Percentiles rank a stretch among this genome's conserved stretches.
Evolutionary conservation across 2,797 vertebrate species (phyloP).

Genomic region (Pteronotus mesoamericanus): DNA sequence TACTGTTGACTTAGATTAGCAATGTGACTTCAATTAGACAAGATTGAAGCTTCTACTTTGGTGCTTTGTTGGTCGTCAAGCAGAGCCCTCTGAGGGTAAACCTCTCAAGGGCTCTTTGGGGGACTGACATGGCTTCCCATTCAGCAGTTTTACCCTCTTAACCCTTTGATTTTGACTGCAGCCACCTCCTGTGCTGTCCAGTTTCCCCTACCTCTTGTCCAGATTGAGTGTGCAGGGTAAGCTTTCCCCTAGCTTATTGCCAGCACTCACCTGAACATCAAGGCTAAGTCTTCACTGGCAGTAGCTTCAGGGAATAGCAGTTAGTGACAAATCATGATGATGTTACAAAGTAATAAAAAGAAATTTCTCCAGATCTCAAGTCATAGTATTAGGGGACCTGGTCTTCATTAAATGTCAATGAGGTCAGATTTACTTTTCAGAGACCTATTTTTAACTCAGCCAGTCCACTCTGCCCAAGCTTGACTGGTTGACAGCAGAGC

Average conservation of each 20-base stretch:
- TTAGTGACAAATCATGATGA: background rate
- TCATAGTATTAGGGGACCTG: background rate
- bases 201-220: background rate
- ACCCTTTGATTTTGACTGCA: background rate
- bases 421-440: background rate
- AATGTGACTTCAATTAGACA: background rate
- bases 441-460: background rate
- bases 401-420: background rate
- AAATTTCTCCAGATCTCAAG: background rate
- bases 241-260: background rate
- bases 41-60: background rate
- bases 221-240: background rate
- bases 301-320: background rate
- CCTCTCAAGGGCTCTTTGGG: background rate
- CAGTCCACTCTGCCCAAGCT: background rate
- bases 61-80: background rate
- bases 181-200: background rate
- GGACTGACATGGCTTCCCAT: background rate
- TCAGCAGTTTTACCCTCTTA: background rate
- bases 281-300: background rate
- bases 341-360: background rate
- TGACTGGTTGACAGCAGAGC: background rate
- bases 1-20: background rate
- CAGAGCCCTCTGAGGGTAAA: background rate
- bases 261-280: background rate